phyloP scores from a whole-genome alignment of 2,113 vertebrate genomes.

The Prunella himalayana region DNA sequence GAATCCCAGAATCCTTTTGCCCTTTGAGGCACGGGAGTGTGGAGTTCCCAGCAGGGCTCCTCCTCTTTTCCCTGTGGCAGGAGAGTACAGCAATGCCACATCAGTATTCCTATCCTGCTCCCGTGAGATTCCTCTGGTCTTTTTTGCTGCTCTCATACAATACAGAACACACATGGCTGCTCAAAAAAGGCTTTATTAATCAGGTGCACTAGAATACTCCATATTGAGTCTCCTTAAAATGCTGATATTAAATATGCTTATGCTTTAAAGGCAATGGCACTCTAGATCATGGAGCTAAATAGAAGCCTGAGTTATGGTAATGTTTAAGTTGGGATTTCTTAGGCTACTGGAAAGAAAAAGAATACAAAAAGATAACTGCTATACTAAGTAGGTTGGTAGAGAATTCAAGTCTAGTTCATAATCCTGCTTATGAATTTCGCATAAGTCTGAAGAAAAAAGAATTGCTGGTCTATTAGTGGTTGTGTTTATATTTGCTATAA shows the following conservation, averaged over 20 bases:
- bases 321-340: background rate
- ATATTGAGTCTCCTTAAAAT: background rate
- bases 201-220: background rate
- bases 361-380: background rate
- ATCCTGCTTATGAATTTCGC: background rate
- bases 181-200: background rate
- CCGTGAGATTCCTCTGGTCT: background rate
- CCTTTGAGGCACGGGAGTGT: background rate
- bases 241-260: background rate
- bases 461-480: background rate
- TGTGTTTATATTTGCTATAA: background rate
- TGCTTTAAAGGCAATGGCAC: background rate
- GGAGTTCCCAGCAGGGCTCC: background rate
- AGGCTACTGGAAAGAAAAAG: background rate
- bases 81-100: rapidly evolving
- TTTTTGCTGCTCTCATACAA: background rate
- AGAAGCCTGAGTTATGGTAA: background rate
- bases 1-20: background rate
- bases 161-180: background rate
- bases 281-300: background rate
- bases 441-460: background rate
- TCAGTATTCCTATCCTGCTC: background rate
- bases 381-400: background rate
- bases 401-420: background rate
- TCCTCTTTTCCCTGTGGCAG: background rate